These are phyloP conservation scores for Oreochromis niloticus DNA, from an alignment of 2,113 vertebrate species.

Conservation along the genomic window DNA sequence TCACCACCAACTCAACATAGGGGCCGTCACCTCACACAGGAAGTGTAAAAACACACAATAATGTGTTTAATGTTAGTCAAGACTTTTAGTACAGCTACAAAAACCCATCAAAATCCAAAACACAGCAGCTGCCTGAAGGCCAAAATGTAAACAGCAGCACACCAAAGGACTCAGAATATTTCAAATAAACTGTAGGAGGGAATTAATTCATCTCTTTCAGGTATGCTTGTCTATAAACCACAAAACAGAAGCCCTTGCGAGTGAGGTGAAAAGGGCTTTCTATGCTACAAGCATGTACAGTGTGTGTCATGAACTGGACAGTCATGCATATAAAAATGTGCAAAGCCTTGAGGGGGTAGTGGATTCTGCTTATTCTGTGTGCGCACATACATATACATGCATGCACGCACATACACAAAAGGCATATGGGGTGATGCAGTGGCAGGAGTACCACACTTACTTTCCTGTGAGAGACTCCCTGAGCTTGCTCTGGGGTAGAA, in stretches of 20 bases:
- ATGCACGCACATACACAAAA: constrained; percentile 46
- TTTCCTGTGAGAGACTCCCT: constrained; percentile 94
- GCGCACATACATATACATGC: constrained; percentile 42
- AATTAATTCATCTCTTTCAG: background rate
- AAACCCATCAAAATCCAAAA: background rate
- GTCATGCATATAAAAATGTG: constrained; percentile 80
- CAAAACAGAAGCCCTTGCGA: constrained; percentile 3
- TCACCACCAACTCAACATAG: background rate
- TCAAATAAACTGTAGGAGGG: background rate
- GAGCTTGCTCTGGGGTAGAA: constrained; percentile 96
- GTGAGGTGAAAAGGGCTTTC: constrained; percentile 29
- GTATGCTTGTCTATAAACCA: background rate
- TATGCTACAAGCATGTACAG: constrained; percentile 34
- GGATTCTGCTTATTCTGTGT: constrained; percentile 3
- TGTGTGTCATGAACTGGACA: constrained; percentile 13
- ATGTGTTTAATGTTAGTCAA: background rate
- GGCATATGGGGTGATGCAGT: constrained; percentile 39
- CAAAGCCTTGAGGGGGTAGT: constrained; percentile 61
- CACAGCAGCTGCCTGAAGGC: background rate
- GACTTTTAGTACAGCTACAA: background rate
- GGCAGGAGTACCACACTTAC: constrained; percentile 86
- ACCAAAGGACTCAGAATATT: background rate
- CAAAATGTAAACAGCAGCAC: background rate
- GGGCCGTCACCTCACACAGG: background rate
- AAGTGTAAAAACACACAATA: background rate